Percentiles rank a stretch among this genome's conserved stretches.
Evolutionary conservation across 2,888 invertebrate genomes (phyloP).

Genomic region (Lasius fuliginosus): DNA sequence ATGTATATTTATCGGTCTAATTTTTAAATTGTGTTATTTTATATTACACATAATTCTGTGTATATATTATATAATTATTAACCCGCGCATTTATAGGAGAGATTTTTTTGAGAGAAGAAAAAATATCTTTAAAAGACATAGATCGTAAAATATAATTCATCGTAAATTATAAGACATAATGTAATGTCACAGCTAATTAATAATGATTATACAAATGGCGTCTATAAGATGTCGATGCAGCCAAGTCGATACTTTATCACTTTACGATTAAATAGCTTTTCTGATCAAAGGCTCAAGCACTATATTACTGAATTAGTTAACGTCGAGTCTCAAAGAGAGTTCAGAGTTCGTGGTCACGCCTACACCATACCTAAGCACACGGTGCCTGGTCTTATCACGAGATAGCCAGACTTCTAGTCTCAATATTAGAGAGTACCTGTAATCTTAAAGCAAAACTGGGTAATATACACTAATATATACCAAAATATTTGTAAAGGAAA

Average conservation of each 20-base stretch:
- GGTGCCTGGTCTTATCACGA: constrained; percentile 34
- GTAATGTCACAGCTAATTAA: constrained; percentile 3
- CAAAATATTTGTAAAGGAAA: neutral
- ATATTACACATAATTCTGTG: neutral
- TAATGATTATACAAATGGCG: neutral
- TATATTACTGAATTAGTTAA: constrained; percentile 56
- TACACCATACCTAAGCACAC: constrained; percentile 26
- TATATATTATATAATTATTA: neutral
- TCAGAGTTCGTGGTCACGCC: constrained; percentile 52
- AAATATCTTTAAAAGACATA: neutral
- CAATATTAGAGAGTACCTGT: neutral
- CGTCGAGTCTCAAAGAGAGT: constrained; percentile 49
- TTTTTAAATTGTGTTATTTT: neutral
- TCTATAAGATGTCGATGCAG: neutral
- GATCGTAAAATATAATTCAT: neutral
- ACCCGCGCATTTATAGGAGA: neutral
- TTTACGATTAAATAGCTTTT: constrained; percentile 53
- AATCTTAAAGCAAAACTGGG: neutral
- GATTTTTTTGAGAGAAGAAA: neutral
- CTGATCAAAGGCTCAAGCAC: constrained; percentile 49
- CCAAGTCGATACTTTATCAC: constrained; percentile 39
- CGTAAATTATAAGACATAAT: neutral
- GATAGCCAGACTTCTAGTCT: neutral
- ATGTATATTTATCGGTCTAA: neutral
- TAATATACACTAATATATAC: neutral